Percentiles rank a stretch among this genome's conserved stretches.
Evolutionary conservation across 2,888 invertebrate genomes (phyloP).

Genomic region (Penaeus monodon): DNA sequence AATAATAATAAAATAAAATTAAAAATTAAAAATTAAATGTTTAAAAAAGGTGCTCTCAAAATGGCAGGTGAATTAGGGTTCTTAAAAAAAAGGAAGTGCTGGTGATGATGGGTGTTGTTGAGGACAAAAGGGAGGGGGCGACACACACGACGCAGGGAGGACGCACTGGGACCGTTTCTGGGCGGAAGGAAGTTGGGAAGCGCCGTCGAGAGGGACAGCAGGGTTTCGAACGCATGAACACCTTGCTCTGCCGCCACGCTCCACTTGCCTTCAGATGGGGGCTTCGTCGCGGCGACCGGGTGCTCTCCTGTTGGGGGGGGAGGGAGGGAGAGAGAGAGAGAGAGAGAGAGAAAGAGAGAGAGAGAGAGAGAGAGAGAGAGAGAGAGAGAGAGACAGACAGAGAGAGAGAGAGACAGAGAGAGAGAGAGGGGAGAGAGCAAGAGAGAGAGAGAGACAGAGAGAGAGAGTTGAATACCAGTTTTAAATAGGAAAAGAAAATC

Average conservation of each 20-base stretch:
- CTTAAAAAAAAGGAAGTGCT: no score
- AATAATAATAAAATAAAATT: no score
- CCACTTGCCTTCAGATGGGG: neutral
- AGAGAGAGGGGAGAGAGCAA: neutral
- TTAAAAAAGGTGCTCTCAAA: no score
- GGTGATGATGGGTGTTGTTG: no score
- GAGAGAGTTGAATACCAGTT: neutral
- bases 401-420: neutral
- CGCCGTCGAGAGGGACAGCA: slow-evolving; percentile 40
- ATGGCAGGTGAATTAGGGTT: no score
- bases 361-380: neutral
- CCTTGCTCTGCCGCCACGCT: neutral
- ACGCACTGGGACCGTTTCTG: slow-evolving; percentile 45
- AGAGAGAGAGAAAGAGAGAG: neutral
- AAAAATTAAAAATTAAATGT: no score
- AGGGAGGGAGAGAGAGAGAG: neutral
- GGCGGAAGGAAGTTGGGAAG: slow-evolving; percentile 12
- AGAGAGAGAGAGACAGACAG: no score
- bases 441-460: neutral
- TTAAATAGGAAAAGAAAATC: neutral
- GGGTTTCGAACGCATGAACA: slow-evolving; percentile 11
- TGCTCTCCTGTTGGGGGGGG: neutral
- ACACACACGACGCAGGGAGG: slow-evolving; percentile 35
- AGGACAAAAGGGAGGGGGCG: neutral
- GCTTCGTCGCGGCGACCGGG: slow-evolving; percentile 16